These are phyloP conservation scores for Clarias gariepinus DNA, from an alignment of 2,113 vertebrate genomes.

Conservation along the genomic window DNA sequence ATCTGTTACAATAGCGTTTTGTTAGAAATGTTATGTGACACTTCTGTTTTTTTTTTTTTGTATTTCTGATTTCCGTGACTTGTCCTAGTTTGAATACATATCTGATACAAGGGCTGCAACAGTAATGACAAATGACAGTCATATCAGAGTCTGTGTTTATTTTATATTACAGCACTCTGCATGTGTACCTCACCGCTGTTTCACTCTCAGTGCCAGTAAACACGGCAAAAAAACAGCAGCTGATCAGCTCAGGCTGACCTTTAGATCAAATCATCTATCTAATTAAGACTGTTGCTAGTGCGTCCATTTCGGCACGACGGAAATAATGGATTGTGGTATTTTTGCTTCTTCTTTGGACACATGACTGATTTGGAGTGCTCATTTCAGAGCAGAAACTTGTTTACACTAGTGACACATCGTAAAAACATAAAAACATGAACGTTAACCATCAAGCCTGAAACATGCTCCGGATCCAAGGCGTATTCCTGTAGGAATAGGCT, in stretches of 20 bases:
- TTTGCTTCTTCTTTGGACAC: background rate
- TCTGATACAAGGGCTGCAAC: background rate
- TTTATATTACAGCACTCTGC: background rate
- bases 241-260: slow-evolving; percentile 2
- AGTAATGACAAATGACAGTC: background rate
- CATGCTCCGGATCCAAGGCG: background rate
- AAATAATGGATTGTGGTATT: background rate
- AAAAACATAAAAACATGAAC: background rate
- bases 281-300: background rate
- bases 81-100: background rate
- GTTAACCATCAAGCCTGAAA: background rate
- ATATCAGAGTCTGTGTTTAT: background rate
- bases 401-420: background rate
- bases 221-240: background rate
- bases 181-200: background rate
- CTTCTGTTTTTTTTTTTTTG: background rate
- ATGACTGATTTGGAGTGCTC: background rate
- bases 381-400: background rate
- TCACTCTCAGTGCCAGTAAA: background rate
- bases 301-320: background rate
- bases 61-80: background rate
- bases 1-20: background rate
- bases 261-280: slow-evolving; percentile 8
- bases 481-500: background rate
- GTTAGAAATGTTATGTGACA: slow-evolving; percentile 6